Evolutionary conservation across 1,140 invertebrate genomes (phyloP).

Genomic region (Pomacea maculata): DNA sequence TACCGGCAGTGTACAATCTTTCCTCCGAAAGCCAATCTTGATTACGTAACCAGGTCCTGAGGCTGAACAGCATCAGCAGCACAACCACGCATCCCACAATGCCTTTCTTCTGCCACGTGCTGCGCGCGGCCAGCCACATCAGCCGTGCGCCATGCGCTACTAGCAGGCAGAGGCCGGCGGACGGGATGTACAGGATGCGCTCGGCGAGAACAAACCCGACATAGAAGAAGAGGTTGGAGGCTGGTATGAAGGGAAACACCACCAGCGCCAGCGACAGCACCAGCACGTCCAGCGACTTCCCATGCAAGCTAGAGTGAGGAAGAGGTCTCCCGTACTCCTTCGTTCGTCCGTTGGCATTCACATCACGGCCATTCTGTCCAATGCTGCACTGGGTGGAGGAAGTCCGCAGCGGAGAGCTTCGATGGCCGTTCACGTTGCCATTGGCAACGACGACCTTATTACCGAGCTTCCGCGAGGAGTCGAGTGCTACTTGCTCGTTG

Average conservation of each 20-base stretch:
- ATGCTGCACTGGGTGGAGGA: conserved; percentile 37
- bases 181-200: conserved; percentile 94
- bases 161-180: conserved; percentile 95
- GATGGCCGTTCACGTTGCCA: conserved; percentile 8
- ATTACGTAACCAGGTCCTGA: conserved; percentile 84
- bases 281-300: conserved; percentile 34
- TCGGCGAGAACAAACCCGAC: conserved; percentile 98
- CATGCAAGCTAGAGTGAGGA: too few species aligned
- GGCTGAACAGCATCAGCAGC: conserved; percentile 76
- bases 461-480: background rate
- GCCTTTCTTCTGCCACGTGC: conserved; percentile 23
- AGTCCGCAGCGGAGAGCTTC: conserved; percentile 12
- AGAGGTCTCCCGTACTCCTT: too few species aligned
- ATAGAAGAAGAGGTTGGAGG: conserved; percentile 96
- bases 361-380: too few species aligned
- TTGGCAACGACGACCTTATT: conserved; percentile 14
- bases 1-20: conserved; percentile 88
- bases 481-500: background rate
- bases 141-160: conserved; percentile 70
- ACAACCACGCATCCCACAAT: conserved; percentile 63
- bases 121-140: background rate
- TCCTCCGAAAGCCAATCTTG: conserved; percentile 93
- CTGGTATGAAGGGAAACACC: conserved; percentile 93
- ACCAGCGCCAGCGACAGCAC: conserved; percentile 76
- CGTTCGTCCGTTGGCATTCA: too few species aligned